Evolutionary conservation across 2,888 invertebrate genomes (phyloP).

Genomic region (Ceratothoa steindachneri): DNA sequence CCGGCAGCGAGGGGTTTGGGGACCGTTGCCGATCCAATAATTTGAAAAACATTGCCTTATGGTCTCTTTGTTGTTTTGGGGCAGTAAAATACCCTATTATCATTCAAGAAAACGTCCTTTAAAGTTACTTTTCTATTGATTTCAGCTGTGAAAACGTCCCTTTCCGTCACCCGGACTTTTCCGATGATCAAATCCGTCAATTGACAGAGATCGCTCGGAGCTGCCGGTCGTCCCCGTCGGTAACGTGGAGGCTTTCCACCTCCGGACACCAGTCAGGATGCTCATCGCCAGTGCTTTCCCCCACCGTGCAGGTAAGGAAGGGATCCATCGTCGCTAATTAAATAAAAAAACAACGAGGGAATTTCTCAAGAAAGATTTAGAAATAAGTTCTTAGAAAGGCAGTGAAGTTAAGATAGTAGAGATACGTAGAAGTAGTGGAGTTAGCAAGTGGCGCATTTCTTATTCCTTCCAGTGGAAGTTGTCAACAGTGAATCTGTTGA

Average conservation of each 20-base stretch:
- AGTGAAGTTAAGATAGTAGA: no score
- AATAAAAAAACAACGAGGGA: not conserved
- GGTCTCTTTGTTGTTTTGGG: no score
- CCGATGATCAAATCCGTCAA: constrained; percentile 46
- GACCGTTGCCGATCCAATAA: no score
- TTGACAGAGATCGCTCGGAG: constrained; percentile 34
- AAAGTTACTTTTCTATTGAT: not conserved
- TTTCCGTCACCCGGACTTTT: constrained; percentile 47
- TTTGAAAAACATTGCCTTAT: no score
- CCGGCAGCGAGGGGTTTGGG: no score
- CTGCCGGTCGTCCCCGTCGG: constrained; percentile 33
- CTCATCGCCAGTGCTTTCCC: constrained; percentile 45
- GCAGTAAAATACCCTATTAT: no score
- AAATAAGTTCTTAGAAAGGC: not conserved
- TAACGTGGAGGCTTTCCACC: constrained; percentile 37
- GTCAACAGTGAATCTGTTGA: no score
- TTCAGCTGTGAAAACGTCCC: constrained; percentile 40
- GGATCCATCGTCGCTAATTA: not conserved
- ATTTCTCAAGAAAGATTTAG: not conserved
- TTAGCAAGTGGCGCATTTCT: no score
- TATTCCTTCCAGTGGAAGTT: no score
- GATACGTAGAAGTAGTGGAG: no score
- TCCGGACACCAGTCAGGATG: constrained; percentile 46
- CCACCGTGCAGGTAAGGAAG: constrained; percentile 43
- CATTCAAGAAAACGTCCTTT: no score